Conservation (phyloP, 2,113 vertebrate genomes). For the Tenebrosternarchus preto region DNA sequence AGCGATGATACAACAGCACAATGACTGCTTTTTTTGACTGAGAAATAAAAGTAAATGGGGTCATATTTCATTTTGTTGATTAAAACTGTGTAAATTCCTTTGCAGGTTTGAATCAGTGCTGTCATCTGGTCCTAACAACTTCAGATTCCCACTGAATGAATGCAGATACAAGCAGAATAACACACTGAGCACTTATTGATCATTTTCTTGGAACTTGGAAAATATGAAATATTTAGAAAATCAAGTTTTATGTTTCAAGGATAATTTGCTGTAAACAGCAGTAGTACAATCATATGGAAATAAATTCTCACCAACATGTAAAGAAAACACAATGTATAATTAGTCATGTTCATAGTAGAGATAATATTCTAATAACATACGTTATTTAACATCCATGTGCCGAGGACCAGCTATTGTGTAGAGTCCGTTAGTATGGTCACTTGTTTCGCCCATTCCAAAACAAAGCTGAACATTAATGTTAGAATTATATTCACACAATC, state of each 20-base stretch:
- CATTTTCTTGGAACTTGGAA: not conserved
- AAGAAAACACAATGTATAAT: not conserved
- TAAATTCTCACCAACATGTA: not conserved
- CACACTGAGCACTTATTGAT: not conserved
- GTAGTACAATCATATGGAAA: not conserved
- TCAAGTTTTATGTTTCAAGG: not conserved
- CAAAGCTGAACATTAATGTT: too few species aligned
- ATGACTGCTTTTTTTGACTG: constrained; percentile 7
- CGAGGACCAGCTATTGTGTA: too few species aligned
- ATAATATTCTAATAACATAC: too few species aligned
- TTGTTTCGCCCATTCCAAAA: too few species aligned
- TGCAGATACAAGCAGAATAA: not conserved
- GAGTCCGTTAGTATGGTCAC: too few species aligned
- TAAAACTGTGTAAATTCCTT: constrained; percentile 24
- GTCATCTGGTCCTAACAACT: not conserved
- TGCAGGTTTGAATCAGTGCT: constrained; percentile 13
- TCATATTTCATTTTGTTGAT: constrained; percentile 31
- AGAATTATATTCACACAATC: too few species aligned
- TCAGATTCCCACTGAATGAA: constrained; percentile 11
- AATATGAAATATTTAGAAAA: not conserved
- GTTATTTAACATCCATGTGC: too few species aligned
- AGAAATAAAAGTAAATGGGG: not conserved
- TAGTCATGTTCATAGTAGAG: not conserved
- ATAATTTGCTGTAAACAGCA: not conserved
- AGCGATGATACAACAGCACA: not conserved